Conservation (phyloP, 2,113 vertebrate genomes). For the Syrmaticus mikado region DNA sequence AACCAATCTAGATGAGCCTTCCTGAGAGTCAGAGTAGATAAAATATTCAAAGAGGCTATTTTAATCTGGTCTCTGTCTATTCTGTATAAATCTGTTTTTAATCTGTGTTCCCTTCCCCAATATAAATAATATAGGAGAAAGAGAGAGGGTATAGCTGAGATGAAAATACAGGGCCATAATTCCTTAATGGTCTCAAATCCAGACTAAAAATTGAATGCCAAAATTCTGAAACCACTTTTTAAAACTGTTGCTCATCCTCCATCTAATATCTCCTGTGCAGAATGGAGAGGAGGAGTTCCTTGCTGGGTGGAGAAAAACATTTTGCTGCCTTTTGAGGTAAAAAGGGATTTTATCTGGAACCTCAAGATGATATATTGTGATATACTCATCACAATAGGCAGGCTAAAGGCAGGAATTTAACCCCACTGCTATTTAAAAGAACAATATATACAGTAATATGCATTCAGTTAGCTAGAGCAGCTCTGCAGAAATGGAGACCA, state of each 20-base stretch:
- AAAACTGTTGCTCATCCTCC: not conserved
- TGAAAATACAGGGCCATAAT: conserved; percentile 6
- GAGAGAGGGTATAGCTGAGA: not conserved
- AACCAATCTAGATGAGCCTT: conserved; percentile 19
- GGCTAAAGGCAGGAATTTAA: not conserved
- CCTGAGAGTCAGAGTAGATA: conserved; percentile 13
- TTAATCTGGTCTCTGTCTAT: conserved; percentile 21
- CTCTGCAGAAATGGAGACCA: not conserved
- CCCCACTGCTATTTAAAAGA: not conserved
- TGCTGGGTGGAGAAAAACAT: not conserved
- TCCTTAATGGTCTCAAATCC: not conserved
- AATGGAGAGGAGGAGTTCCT: not conserved
- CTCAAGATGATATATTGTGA: not conserved
- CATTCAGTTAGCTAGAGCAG: not conserved
- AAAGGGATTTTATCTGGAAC: not conserved
- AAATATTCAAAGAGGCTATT: conserved; percentile 57
- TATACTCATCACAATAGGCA: not conserved
- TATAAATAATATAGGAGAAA: conserved; percentile 48
- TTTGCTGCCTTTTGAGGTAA: not conserved
- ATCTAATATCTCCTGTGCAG: not conserved
- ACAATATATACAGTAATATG: fast-evolving
- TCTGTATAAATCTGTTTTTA: conserved; percentile 32
- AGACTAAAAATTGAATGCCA: not conserved
- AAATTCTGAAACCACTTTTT: not conserved
- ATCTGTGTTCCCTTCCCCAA: conserved; percentile 4